Evolutionary conservation across 2,888 invertebrate genomes (phyloP).

Genomic region (Metopia argyrocephala): DNA sequence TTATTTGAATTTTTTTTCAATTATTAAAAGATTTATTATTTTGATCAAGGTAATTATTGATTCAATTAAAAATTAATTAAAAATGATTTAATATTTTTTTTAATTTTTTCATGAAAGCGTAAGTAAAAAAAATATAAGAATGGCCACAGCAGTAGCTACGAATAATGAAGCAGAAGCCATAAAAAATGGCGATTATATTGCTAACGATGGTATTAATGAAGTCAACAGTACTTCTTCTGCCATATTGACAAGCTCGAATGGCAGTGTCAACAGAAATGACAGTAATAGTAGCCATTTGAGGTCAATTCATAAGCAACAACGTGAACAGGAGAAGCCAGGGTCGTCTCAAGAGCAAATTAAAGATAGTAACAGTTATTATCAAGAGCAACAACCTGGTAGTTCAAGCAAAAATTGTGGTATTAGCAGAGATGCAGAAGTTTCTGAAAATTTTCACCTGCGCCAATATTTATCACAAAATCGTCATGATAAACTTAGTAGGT

Average conservation of each 20-base stretch:
- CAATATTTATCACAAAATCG: no score
- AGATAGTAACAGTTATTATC: constrained; percentile 65
- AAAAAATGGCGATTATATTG: constrained; percentile 78
- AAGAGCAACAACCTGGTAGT: no score
- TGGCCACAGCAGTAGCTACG: constrained; percentile 74
- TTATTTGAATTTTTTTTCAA: constrained; percentile 43
- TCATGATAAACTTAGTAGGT: constrained; percentile 67
- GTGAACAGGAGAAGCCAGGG: constrained; percentile 71
- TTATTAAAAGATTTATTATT: no score
- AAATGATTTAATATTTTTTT: no score
- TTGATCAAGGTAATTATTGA: no score
- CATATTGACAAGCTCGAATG: constrained; percentile 67
- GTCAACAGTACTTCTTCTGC: constrained; percentile 69
- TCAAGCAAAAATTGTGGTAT: constrained; percentile 62
- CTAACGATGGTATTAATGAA: constrained; percentile 77
- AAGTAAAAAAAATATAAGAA: constrained; percentile 77
- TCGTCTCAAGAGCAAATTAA: constrained; percentile 64
- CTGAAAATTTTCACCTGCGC: constrained; percentile 70
- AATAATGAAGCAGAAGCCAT: constrained; percentile 70
- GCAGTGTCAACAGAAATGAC: constrained; percentile 66
- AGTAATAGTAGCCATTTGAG: constrained; percentile 69
- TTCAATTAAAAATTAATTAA: no score
- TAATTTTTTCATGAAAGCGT: constrained; percentile 79
- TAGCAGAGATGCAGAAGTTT: constrained; percentile 68
- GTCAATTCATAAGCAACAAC: constrained; percentile 68